Evolutionary conservation across 23 tunicate species (phyloP).

Genomic region (Styela plicata): DNA sequence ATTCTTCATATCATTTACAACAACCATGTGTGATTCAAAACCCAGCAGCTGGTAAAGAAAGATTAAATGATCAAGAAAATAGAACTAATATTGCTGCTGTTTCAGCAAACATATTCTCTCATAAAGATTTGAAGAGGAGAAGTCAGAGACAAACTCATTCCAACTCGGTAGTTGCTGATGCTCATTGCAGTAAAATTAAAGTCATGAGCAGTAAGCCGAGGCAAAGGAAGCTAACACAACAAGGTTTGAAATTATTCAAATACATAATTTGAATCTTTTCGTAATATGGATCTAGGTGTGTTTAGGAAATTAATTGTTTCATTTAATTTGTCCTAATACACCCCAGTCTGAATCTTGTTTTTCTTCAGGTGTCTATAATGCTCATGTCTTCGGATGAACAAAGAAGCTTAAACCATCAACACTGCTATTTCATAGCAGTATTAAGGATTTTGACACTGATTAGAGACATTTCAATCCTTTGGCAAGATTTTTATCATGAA

Average conservation of each 20-base stretch:
- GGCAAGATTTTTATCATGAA: neutral
- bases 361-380: no score
- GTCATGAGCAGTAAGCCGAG: conserved; percentile 14
- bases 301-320: neutral
- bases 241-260: conserved; percentile 16
- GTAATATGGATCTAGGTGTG: neutral
- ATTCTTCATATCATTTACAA: conserved; percentile 11
- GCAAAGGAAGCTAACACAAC: conserved; percentile 28
- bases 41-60: conserved; percentile 36
- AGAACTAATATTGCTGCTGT: neutral
- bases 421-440: no score
- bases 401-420: no score
- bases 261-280: neutral
- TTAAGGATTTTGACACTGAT: neutral
- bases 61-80: neutral
- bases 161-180: neutral
- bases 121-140: conserved; percentile 4
- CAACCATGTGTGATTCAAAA: conserved; percentile 50
- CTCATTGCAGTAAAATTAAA: neutral
- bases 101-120: neutral
- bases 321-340: neutral
- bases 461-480: neutral
- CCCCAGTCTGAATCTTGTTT: neutral
- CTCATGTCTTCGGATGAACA: no score
- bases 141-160: neutral